These are phyloP conservation scores for Agraylea sexmaculata DNA, from an alignment of 1,140 invertebrate species.

Conservation along the genomic window DNA sequence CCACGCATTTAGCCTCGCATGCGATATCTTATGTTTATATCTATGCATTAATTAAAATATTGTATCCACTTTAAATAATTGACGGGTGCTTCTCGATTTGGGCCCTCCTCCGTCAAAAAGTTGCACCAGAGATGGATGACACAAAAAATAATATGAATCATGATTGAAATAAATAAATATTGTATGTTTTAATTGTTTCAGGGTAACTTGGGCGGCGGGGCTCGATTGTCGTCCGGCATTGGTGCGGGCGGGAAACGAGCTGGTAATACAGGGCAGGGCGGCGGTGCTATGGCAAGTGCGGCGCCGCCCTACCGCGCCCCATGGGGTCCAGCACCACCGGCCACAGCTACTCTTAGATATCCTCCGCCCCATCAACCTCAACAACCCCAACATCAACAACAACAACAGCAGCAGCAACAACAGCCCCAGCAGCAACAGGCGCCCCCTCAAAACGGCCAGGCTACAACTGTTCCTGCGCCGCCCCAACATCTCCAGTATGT, in stretches of 20 bases:
- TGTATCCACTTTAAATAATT: too few species aligned
- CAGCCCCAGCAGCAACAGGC: background rate
- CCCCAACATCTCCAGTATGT: background rate
- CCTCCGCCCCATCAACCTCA: background rate
- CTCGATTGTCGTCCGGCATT: slow-evolving; percentile 3
- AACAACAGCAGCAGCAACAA: background rate
- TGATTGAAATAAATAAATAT: too few species aligned
- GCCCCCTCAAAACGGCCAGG: background rate
- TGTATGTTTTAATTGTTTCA: slow-evolving; percentile 6
- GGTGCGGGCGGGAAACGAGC: slow-evolving; percentile 1
- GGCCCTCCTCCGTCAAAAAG: too few species aligned
- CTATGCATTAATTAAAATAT: too few species aligned
- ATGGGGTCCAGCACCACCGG: slow-evolving; percentile 7
- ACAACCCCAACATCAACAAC: background rate
- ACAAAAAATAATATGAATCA: too few species aligned
- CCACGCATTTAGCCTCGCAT: too few species aligned
- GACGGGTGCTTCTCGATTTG: too few species aligned
- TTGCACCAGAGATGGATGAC: too few species aligned
- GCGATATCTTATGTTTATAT: too few species aligned
- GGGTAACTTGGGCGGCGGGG: slow-evolving; percentile 16
- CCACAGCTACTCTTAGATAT: slow-evolving; percentile 2
- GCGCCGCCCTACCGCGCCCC: slow-evolving; percentile 5
- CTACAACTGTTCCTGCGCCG: background rate
- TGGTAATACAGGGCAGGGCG: too few species aligned
- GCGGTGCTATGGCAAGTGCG: slow-evolving; percentile 7